Base-by-base conservation (phyloP, 2,888 invertebrate species). In the Pomacea canaliculata region DNA sequence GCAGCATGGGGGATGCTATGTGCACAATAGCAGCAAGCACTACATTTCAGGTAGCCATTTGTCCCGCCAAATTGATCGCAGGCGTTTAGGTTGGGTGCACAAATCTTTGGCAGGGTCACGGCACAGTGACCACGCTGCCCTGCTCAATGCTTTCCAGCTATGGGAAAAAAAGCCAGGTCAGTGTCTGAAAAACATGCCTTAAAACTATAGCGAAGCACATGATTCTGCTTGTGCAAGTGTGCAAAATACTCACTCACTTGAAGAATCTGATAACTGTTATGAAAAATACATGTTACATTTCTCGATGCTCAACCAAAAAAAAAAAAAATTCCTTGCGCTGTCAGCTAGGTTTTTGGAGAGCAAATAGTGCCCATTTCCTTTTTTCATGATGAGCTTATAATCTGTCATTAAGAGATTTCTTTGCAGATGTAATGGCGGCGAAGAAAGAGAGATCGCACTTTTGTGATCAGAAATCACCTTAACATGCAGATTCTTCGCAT, bases 1-100 rank as follows among this genome's bases (percentile, higher is more conserved):
- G 46, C 79, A 94, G 95, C 82, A 95, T 95, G 80, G 97, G 97
- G 0, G 98, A 98, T 90, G 95, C 98, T 0, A 92, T 98, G 71
- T 95, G 96, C 16, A 96, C 96, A 0, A 96, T 98, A 93, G 97
- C 98, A 0, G 97, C 99, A 19, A 97, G 97, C 91, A 96, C 97
- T 63, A 97, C 97, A 0, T 97, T 97, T 91, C 97, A 97, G 0
- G 97, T n/a, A 99, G 91, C 96, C 98, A 8, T 99, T 98, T 90
- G 93, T 95, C 7, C 93, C 87, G 0, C n/a, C 90, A 89, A 0
- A 84, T 87, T 81, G 92, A 92, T 83, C 90, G 92, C 72, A 93
- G 95, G 10, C 92, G 97, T 23, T 92, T 99, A 78, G 94, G 95
- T 13, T 94, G 94, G 84, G 95, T 96, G 83, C 98, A 99, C 91